phyloP scores from a whole-genome alignment of 2,888 invertebrate genomes.

The Euproctis similis region DNA sequence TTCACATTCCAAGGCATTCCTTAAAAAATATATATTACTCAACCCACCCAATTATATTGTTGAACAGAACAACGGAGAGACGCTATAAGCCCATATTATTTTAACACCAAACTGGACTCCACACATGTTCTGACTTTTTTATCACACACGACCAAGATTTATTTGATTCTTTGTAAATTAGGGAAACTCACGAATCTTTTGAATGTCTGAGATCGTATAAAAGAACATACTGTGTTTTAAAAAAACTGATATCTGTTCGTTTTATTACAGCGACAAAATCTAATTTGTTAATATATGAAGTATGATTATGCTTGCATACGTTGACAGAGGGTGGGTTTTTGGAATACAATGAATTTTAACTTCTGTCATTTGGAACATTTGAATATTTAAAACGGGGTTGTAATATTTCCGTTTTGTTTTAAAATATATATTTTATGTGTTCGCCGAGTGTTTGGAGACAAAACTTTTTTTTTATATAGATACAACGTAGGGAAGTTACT shows the following conservation, averaged over 20 bases:
- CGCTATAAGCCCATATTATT: constrained; percentile 14
- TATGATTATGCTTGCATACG: constrained; percentile 58
- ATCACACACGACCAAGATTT: constrained; percentile 17
- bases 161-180: constrained; percentile 24
- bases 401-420: constrained; percentile 38
- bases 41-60: constrained; percentile 18
- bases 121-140: constrained; percentile 24
- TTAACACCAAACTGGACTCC: constrained; percentile 18
- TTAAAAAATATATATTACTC: constrained; percentile 12
- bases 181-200: constrained; percentile 17
- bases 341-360: constrained; percentile 66
- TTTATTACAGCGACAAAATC: constrained; percentile 51
- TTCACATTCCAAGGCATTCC: constrained; percentile 6
- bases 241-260: constrained; percentile 19
- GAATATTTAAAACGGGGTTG: constrained; percentile 52
- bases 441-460: constrained; percentile 13
- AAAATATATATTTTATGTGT: constrained; percentile 23
- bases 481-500: neutral
- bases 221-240: constrained; percentile 22
- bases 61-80: constrained; percentile 9
- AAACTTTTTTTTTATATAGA: constrained; percentile 14
- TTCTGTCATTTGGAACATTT: constrained; percentile 48
- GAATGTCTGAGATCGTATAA: constrained; percentile 22
- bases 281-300: constrained; percentile 72
- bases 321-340: constrained; percentile 48